A percentile compares a stretch with the other conserved stretches of the same genome.
These are phyloP conservation scores for Odontamblyopus lacepedii DNA, from an alignment of 2,797 vertebrate genomes.

Conservation along the genomic window DNA sequence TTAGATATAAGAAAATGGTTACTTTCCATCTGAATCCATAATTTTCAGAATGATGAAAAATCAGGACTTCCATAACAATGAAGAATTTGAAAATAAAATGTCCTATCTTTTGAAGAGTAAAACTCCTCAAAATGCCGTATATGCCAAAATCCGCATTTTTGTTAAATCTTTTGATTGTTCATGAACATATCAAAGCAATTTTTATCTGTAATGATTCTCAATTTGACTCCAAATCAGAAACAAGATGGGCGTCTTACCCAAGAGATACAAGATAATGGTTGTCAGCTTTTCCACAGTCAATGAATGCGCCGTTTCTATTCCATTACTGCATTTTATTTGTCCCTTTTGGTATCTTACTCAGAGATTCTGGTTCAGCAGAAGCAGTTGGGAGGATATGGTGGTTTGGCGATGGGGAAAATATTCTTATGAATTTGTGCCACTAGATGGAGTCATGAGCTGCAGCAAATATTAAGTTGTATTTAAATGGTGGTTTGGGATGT, in stretches of 20 bases:
- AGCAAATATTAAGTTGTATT: not conserved
- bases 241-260: not conserved
- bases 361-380: not conserved
- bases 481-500: not conserved
- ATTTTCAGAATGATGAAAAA: no score
- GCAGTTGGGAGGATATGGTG: not conserved
- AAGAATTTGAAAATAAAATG: no score
- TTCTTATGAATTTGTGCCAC: not conserved
- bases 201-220: not conserved
- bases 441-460: conserved; percentile 6
- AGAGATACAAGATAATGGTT: not conserved
- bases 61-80: no score
- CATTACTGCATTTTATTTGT: not conserved
- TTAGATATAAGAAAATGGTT: not conserved
- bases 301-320: no score
- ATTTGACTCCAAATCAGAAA: not conserved
- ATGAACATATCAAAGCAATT: not conserved
- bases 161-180: not conserved
- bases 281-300: not conserved
- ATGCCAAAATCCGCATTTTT: not conserved
- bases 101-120: no score
- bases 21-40: not conserved
- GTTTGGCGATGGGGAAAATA: not conserved
- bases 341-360: no score
- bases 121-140: no score